Base-by-base conservation (phyloP, 2,113 vertebrate species). In the Blennius ocellaris region DNA sequence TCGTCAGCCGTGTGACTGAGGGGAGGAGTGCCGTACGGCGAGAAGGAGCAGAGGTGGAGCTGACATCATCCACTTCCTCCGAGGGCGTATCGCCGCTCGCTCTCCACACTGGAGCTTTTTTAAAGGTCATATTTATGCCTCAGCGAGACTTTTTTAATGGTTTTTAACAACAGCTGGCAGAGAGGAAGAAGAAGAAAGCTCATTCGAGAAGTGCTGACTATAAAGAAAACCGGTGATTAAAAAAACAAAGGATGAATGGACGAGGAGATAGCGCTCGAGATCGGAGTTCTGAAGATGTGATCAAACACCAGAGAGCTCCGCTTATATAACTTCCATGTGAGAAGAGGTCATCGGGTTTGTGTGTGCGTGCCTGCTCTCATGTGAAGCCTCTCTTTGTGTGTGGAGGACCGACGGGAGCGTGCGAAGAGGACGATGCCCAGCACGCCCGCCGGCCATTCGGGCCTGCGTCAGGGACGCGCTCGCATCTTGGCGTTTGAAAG, bases 61-160 rank as follows among this genome's bases (percentile, higher is more conserved):
- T 89, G 86, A 89, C 83, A 78, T 91, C 88, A 90, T 88, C 86
- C 83, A 62, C 87, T 69, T 88, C 76, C 52, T 64, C 48, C 47
- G 74, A 77, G 73, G 53, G 80, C 7, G 71, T 60, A 39, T 65
- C 48, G 37, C 66, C 17, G 60, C 21, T 30, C 69, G 30, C 60
- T 51, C 41, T 44, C 15, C 11, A 11, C 15, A 66, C 45, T 11
- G 11, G 55, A 74, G 36, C 41, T 48, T 52, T n/a, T n/a, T 58
- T 44, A 36, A 71, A 62, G 36, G 45, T 55, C 66, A 44, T 15
- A 43, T 60, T 17, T 48, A 38, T 49, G 11, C 30, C 60, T 51
- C 70, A 48, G 73, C 52, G 75, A 37, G 17, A 41, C 7, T 61
- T 66, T 66, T 14, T 14, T 9, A 21, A 3, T 69, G 38, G 7